Conservation (phyloP, 1,140 invertebrate species). For the Brachionus sp. region DNA sequence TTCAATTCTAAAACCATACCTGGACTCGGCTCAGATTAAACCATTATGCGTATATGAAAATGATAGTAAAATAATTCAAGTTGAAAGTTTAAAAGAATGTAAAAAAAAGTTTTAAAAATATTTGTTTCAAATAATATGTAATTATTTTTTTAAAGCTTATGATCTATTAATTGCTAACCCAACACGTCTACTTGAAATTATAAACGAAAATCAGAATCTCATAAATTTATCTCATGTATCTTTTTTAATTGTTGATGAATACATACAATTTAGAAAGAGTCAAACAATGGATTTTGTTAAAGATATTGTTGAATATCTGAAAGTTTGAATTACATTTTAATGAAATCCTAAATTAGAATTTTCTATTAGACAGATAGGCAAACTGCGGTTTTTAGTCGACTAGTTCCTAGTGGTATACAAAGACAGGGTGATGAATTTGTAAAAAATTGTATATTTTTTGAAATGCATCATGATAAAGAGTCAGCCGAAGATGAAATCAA, state of each 20-base stretch:
- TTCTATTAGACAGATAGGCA: constrained; percentile 18
- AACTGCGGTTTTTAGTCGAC: constrained; percentile 37
- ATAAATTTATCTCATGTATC: background rate
- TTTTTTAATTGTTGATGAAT: constrained; percentile 39
- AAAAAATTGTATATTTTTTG: constrained; percentile 45
- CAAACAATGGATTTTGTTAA: constrained; percentile 45
- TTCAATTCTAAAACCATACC: background rate
- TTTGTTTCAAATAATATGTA: background rate
- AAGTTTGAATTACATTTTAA: background rate
- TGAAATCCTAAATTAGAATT: background rate
- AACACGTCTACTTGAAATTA: constrained; percentile 27
- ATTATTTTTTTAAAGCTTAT: background rate
- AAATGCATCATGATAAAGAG: constrained; percentile 46
- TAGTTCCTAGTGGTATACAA: constrained; percentile 42
- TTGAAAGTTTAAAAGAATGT: constrained; percentile 15
- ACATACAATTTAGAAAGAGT: constrained; percentile 43
- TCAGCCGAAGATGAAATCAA: constrained; percentile 41
- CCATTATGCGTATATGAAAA: constrained; percentile 19
- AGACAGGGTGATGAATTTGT: constrained; percentile 45
- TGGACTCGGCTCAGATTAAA: background rate
- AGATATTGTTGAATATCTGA: constrained; percentile 2
- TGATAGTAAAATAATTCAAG: constrained; percentile 16
- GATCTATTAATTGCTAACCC: constrained; percentile 37
- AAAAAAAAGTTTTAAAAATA: background rate
- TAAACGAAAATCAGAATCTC: constrained; percentile 30